Evolutionary conservation across 2,113 vertebrate species (phyloP).

Genomic region (Procavia capensis): DNA sequence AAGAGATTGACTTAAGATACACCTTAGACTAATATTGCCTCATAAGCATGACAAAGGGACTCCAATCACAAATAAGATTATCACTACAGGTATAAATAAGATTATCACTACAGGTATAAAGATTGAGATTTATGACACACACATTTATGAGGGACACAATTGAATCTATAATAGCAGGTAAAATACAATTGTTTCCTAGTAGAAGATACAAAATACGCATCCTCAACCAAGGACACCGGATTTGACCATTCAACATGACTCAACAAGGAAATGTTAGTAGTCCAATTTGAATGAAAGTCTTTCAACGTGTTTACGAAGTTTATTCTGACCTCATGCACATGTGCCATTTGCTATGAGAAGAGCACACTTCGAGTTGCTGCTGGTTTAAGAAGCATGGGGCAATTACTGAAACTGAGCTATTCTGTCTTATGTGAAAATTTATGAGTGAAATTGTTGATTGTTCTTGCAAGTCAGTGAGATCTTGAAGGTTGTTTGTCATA

Average conservation of each 20-base stretch:
- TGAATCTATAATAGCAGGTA: too few relatives aligned
- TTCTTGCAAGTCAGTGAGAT: neutral
- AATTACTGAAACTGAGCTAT: neutral
- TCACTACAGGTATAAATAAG: too few relatives aligned
- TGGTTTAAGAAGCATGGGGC: neutral
- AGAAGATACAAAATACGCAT: neutral
- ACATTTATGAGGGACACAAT: too few relatives aligned
- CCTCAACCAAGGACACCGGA: neutral
- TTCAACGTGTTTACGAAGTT: neutral
- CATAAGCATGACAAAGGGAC: too few relatives aligned
- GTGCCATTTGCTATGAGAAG: neutral
- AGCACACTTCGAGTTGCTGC: neutral
- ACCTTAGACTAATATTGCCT: too few relatives aligned
- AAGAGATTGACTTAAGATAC: too few relatives aligned
- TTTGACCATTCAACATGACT: neutral
- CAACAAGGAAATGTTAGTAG: neutral
- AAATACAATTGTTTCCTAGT: neutral
- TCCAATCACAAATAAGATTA: too few relatives aligned
- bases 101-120: too few relatives aligned
- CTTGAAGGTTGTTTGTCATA: neutral
- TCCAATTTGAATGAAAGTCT: neutral
- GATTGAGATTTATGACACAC: too few relatives aligned
- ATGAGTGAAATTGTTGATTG: neutral
- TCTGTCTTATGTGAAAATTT: neutral
- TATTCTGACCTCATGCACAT: too few relatives aligned